Evolutionary conservation across 2,113 vertebrate species (phyloP), one percentile per base, ranked within the genome.

Genomic region (Talpa occidentalis): DNA sequence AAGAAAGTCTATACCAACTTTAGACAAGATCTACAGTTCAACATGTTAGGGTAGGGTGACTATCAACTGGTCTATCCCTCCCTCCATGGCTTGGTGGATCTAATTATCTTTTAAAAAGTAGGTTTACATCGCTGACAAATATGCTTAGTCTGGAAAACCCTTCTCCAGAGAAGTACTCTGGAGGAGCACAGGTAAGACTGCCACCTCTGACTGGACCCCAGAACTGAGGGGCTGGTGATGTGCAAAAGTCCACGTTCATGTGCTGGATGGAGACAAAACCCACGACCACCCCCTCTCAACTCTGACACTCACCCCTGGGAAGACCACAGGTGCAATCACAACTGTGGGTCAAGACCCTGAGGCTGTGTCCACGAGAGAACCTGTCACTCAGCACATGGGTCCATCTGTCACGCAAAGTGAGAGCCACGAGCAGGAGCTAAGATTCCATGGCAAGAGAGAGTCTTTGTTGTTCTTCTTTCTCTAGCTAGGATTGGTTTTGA

Each of bases 21-120:
- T 96, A 47, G 62, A 74, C 9, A 10, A 88, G 32, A 84, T 52
- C 37, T 32, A 35, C 82, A 92, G n/a, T n/a, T 35, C 74, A 44
- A 74, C 8, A 21, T 67, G 69, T 52, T 52, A 86, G 59, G 19
- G 11, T 15, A 94, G 26, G 35, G 11, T 70, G 44, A n/a, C 42
- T 19, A 70, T 60, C 56, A 40, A 4, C 26, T 0, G 19, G 35
- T 37, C 67, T 24, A 40, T 47, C 76, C 79, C 35, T 54, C 56
- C 26, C 9, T 62, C 70, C 69, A 47, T 6, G 69, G 52, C 32
- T 72, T 62, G 17, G 72, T 0, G 22, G 66, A 56, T 7, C 1
- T 9, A 9, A 42, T 54, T 70, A 62, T 24, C 21, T 30, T 37
- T n/a, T n/a, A n/a, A n/a, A 42, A 47, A 87, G 54, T 28, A 47